Percentiles rank a stretch among this genome's conserved stretches.
Conservation (phyloP, 2,888 invertebrate genomes). For the Oscheius myriophilus region DNA sequence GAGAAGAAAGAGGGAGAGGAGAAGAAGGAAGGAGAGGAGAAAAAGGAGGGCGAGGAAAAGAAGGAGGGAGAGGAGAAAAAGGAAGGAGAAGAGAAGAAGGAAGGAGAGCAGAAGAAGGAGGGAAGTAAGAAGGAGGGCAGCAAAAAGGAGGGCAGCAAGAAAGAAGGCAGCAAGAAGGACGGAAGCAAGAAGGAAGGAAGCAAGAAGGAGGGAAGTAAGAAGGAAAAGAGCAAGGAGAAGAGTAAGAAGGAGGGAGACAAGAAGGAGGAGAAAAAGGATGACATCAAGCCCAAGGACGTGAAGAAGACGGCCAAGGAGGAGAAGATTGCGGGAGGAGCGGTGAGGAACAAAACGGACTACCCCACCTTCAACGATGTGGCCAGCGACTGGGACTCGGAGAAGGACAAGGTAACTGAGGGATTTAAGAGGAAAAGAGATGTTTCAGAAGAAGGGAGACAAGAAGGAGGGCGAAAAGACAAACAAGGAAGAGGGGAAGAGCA, state of each 20-base stretch:
- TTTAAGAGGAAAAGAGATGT: background rate
- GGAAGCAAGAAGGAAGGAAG: background rate
- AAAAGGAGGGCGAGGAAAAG: background rate
- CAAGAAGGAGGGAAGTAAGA: background rate
- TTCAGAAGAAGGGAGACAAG: conserved; percentile 3
- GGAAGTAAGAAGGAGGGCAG: background rate
- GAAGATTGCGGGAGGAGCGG: background rate
- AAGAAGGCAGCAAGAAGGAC: too few species aligned
- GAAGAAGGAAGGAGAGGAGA: background rate
- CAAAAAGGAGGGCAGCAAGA: background rate
- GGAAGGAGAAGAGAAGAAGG: background rate
- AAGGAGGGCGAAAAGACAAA: conserved; percentile 4
- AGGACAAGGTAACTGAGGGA: background rate
- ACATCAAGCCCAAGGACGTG: background rate
- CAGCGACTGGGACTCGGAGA: conserved; percentile 1
- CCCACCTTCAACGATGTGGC: conserved; percentile 1
- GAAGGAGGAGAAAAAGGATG: background rate
- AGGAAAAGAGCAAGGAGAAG: background rate
- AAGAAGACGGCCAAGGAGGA: conserved; percentile 5
- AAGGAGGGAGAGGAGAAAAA: background rate
- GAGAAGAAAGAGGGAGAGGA: background rate
- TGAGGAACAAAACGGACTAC: background rate
- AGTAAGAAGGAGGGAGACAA: background rate
- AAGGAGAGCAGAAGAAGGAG: background rate
- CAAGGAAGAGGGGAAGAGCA: background rate